These are phyloP conservation scores for Synchiropus splendidus DNA, from an alignment of 2,113 vertebrate genomes.

Conservation along the genomic window DNA sequence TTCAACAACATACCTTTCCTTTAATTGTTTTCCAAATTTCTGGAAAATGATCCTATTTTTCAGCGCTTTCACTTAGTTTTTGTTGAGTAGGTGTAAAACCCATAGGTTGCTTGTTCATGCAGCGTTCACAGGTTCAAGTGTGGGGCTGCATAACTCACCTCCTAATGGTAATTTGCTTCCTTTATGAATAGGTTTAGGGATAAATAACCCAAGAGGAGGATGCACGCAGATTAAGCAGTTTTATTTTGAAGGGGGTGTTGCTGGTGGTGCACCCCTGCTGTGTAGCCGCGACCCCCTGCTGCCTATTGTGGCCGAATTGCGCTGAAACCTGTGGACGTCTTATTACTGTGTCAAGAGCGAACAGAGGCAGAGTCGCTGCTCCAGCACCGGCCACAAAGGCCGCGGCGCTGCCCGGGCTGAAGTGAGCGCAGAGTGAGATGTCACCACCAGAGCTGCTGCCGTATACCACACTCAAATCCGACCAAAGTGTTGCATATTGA, in stretches of 20 bases:
- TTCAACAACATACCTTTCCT: too few species aligned
- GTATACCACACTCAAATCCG: slow-evolving; percentile 37
- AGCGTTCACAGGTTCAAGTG: too few species aligned
- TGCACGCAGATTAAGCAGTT: too few species aligned
- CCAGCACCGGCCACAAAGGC: slow-evolving; percentile 9
- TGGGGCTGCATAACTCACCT: background rate
- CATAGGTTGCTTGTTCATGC: too few species aligned
- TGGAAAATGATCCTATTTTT: too few species aligned
- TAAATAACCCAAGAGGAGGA: slow-evolving; percentile 16
- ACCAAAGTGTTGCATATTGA: slow-evolving; percentile 49
- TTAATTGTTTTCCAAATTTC: too few species aligned
- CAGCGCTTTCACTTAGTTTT: too few species aligned
- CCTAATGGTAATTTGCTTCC: slow-evolving; percentile 19
- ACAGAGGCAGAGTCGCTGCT: background rate
- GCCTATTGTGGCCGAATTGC: slow-evolving; percentile 21
- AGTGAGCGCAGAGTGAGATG: slow-evolving; percentile 42
- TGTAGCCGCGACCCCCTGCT: slow-evolving; percentile 18
- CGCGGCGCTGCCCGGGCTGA: slow-evolving; percentile 13
- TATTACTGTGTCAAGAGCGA: slow-evolving; percentile 21
- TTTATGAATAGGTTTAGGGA: slow-evolving; percentile 5
- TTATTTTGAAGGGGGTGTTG: too few species aligned
- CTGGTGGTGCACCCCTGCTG: slow-evolving; percentile 10
- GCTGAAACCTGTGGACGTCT: slow-evolving; percentile 13
- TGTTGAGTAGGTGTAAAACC: too few species aligned
- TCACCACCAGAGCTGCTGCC: slow-evolving; percentile 34